Evolutionary conservation across 2,113 vertebrate genomes (phyloP).

Genomic region (Agapornis roseicollis): DNA sequence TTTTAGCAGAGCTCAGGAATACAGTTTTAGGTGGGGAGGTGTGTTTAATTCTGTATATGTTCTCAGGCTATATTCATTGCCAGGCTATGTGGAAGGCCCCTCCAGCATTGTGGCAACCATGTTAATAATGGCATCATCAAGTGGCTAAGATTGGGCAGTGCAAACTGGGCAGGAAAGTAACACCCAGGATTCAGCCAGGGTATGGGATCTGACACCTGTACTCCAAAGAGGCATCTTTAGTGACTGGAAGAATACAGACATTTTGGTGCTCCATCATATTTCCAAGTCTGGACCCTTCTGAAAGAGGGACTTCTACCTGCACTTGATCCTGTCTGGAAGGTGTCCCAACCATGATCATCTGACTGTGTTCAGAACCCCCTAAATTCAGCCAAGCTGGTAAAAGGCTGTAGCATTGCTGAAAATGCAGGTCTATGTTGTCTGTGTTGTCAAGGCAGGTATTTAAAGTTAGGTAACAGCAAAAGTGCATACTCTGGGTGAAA

Average conservation of each 20-base stretch:
- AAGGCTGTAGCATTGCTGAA: neutral
- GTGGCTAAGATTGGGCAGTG: neutral
- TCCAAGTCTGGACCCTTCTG: neutral
- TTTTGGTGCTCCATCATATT: neutral
- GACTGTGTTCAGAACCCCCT: neutral
- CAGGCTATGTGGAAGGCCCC: neutral
- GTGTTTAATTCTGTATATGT: rapidly evolving
- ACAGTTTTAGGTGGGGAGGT: neutral
- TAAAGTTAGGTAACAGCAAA: neutral
- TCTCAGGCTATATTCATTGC: neutral
- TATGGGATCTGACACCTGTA: neutral
- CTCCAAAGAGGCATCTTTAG: neutral
- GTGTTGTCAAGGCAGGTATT: neutral
- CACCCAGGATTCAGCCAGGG: neutral
- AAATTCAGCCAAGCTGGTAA: neutral
- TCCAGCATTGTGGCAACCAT: neutral
- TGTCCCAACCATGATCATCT: neutral
- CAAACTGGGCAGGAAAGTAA: neutral
- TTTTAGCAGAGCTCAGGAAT: neutral
- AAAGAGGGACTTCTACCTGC: neutral
- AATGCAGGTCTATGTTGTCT: neutral
- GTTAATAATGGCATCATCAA: rapidly evolving
- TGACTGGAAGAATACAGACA: neutral
- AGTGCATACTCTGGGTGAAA: neutral
- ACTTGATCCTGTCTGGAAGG: neutral